These are phyloP conservation scores for Drosophila hawaiiensis DNA, from an alignment of 2,888 invertebrate genomes.

Conservation along the genomic window DNA sequence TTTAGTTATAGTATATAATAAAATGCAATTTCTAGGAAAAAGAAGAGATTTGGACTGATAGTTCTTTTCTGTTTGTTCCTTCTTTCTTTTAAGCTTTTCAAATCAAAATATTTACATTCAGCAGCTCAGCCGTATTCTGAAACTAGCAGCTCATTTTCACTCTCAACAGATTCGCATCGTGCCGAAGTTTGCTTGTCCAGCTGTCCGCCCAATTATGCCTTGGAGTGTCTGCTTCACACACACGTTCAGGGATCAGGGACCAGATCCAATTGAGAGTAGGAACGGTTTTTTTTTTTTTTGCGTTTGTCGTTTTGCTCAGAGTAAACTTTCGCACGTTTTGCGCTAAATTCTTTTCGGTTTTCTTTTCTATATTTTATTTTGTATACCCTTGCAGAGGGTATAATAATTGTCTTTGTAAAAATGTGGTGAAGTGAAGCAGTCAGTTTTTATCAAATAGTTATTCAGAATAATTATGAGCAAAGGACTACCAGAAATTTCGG, in stretches of 20 bases:
- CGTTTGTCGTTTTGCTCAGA: conserved; percentile 43
- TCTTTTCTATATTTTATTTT: not conserved
- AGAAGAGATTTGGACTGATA: not conserved
- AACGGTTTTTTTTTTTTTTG: not conserved
- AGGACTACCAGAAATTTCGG: not conserved
- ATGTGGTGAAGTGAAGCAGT: not conserved
- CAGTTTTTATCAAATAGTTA: not conserved
- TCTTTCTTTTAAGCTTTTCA: not conserved
- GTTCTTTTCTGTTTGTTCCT: not conserved
- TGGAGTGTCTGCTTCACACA: conserved; percentile 18
- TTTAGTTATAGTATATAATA: not conserved
- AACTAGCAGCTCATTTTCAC: conserved; percentile 18
- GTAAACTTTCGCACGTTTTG: conserved; percentile 78
- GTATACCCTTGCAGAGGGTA: not conserved
- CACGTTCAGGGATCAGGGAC: not conserved
- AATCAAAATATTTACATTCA: not conserved
- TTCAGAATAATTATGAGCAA: not conserved
- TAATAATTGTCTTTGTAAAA: not conserved
- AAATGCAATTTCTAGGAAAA: not conserved
- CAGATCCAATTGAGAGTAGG: conserved; percentile 11
- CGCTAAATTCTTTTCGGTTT: conserved; percentile 60
- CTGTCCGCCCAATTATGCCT: conserved; percentile 42
- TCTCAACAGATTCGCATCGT: conserved; percentile 26
- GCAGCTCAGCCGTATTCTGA: not conserved
- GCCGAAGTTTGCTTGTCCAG: conserved; percentile 10